A percentile compares a stretch with the other conserved stretches of the same genome.
These are phyloP conservation scores for Fregetta grallaria DNA, from an alignment of 2,113 vertebrate genomes.

Conservation along the genomic window DNA sequence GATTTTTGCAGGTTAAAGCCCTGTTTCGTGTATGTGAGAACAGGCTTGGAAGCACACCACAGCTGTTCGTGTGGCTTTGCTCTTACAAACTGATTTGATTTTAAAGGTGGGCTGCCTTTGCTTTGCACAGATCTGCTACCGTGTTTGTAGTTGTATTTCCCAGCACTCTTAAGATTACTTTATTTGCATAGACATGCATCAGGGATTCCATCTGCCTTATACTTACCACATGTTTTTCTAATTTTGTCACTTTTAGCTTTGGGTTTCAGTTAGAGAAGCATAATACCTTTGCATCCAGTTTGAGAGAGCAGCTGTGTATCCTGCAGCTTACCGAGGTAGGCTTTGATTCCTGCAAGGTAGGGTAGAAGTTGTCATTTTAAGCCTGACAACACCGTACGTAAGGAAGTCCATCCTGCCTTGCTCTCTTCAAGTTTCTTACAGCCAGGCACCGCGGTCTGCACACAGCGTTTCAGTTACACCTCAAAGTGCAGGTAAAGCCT, in stretches of 20 bases:
- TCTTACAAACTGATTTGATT: not conserved
- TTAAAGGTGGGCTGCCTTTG: not conserved
- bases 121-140: accelerated
- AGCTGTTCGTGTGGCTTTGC: not conserved
- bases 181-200: not conserved
- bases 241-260: not conserved
- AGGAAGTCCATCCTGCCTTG: not conserved
- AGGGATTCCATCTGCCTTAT: not conserved
- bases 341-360: not conserved
- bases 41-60: not conserved
- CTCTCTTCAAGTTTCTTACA: not conserved
- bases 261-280: not conserved
- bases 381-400: not conserved
- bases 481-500: not conserved
- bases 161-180: not conserved
- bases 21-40: not conserved
- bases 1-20: not conserved
- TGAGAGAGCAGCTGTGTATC: not conserved
- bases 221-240: not conserved
- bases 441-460: accelerated
- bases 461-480: not conserved
- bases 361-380: not conserved
- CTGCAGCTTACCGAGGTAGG: not conserved
- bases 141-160: not conserved
- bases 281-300: not conserved